Base-by-base conservation (phyloP, 2,113 vertebrate species). In the Lucifuga dentata region DNA sequence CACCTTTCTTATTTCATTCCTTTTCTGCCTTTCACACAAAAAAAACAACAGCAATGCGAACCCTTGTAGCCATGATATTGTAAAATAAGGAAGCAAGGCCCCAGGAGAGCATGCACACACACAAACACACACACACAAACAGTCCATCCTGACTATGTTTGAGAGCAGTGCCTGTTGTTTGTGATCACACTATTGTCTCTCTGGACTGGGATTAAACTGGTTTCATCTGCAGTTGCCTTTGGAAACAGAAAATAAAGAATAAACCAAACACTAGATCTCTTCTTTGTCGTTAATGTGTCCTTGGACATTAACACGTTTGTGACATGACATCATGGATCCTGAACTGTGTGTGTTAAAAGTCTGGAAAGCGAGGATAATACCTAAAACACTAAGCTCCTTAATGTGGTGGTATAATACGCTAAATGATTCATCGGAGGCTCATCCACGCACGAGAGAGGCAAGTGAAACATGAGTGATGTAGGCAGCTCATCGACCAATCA, bases 241-340 rank as follows among this genome's bases (percentile, higher is more conserved):
- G 52, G 21, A 52, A 60, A 52, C 13, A 40, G 20, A 45, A 36
- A 86, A 77, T 86, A 86, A 86, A 80, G 52, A 53, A 41, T 16
- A 23, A 52, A 35, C 11, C 58, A 41, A 20, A 16, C 1, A 21
- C 1, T 7, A 23, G 46, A 62, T 71, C 52, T 69, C 43, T 24
- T 55, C 26, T 59, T 33, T n/a, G 36, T 48, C 15, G 8, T 26
- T 1, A 3, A 16, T 10, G 9, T 16, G 2, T 7, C 11, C n/a
- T 11, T 53, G 29, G 48, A n/a, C 40, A 39, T 36, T 35, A 44
- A 23, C 24, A 26, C 44, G 55, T 12, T 19, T 20, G 20, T 38
- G 32, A 10, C 15, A 29, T 8, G 49, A 62, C 39, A 10, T 49
- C 5, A 16, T 11, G 20, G 29, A 19, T 39, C 11, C 41, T 32